A percentile compares a stretch with the other conserved stretches of the same genome.
Conservation (phyloP, 2,113 vertebrate species). For the Brachyhypopomus gauderio region DNA sequence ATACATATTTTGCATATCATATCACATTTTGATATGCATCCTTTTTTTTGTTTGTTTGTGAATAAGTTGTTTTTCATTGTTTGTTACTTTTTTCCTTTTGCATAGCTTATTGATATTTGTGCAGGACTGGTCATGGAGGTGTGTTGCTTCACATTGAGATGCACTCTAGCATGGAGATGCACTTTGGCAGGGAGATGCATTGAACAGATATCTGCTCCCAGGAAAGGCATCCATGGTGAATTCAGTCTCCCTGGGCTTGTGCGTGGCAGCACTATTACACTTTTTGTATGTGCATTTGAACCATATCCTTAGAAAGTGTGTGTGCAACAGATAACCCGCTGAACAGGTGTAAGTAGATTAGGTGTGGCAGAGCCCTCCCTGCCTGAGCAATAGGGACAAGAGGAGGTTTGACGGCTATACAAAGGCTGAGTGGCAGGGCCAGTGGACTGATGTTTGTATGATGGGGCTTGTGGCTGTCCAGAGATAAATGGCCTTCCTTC, state of each 20-base stretch:
- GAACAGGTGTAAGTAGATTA: slow-evolving; percentile 51
- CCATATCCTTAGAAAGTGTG: slow-evolving; percentile 30
- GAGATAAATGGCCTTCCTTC: slow-evolving; percentile 51
- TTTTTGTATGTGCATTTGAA: slow-evolving; percentile 19
- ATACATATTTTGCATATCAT: no score
- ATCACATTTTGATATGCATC: no score
- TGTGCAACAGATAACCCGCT: slow-evolving; percentile 42
- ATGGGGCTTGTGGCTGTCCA: slow-evolving; percentile 48
- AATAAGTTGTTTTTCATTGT: neutral
- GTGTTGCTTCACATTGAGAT: neutral
- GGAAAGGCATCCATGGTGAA: slow-evolving; percentile 26
- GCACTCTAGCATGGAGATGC: neutral
- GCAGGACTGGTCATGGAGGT: neutral
- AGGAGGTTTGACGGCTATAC: slow-evolving; percentile 42
- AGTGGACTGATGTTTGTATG: slow-evolving; percentile 48
- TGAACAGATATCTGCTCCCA: slow-evolving; percentile 6
- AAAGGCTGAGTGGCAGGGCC: slow-evolving; percentile 35
- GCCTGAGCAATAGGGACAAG: slow-evolving; percentile 9
- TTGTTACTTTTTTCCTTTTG: neutral
- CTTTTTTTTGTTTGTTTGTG: no score
- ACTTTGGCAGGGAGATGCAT: neutral
- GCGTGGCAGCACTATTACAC: neutral
- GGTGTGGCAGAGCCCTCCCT: neutral
- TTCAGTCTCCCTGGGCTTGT: neutral
- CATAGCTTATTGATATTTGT: neutral